Evolutionary conservation across 2,888 invertebrate species (phyloP), one percentile per base, ranked within the genome.

Genomic region (Tholera decimalis): DNA sequence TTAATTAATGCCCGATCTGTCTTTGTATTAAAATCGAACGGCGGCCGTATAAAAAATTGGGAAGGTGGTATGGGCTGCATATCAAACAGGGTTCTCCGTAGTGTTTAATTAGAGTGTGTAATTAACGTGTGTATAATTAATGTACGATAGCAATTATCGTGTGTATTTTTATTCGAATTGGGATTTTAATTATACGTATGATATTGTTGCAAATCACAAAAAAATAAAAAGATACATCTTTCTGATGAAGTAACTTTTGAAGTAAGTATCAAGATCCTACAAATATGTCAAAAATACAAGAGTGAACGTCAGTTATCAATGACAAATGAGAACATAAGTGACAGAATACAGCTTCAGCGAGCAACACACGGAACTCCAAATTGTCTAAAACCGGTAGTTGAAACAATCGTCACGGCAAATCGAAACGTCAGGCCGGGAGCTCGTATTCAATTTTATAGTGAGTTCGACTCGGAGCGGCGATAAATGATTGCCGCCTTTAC

Each of bases 1-100:
- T 95, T 95, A 95, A 95, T 95, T 95, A 95, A 95, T 94, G 91
- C 93, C 89, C 88, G 93, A 95, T 94, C 94, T 94, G 95, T 94
- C 94, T 93, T 94, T 94, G 92, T 94, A 94, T 93, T 94, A 93
- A 93, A 93, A 94, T 94, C 93, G 87, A 91, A 88, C 78, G 71
- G 70, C 37, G 64, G 70, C 41, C 62, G 79, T 63, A 76, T 78
- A 87, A 85, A 88, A 89, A 84, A 84, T 73, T 80, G 73, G 78
- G 75, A 76, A 66, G 80, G 83, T 67, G 49, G 78, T 74, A 76
- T 77, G 68, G 56, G 62, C 68, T 81, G 66, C 77, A 66, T 77
- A 72, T 64, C 67, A 66, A 77, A 67, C 66, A 73, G 80, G 85
- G 85, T 88, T 86, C 89, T 83, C 76, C 78, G 76, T 59, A 73